Base-by-base conservation (phyloP, 1,140 invertebrate genomes). In the Acromyrmex charruanus region DNA sequence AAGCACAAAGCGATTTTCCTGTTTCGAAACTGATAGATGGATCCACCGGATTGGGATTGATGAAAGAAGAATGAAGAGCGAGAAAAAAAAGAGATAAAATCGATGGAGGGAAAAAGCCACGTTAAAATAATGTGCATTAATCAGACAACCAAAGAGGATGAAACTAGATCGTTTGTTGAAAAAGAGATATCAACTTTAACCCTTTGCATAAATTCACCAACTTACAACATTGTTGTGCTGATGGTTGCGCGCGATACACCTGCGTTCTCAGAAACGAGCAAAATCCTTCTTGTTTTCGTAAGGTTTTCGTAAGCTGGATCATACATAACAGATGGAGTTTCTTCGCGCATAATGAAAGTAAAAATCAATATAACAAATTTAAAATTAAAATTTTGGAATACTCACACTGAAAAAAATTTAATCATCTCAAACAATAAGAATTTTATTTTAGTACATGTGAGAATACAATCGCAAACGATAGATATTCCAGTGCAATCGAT, bases 1-100 rank as follows among this genome's bases (percentile, higher is more conserved):
- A 18, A 77, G 44, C 59, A 65, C 72, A 65, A 85, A 85, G 63
- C 44, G 61, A 77, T 75, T 77, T 85, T 12, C 61, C 82, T 77
- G 74, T 44, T 21, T 66, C 49, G 59, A 10, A 44, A 31, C 74
- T 85, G 82, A 85, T 85, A 61, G 82, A 85, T 77, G 59, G 25
- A 77, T 66, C 82, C 31, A 31, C 31, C 3, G 31, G 31, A 31
- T 31, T 2, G 74, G 72, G 35, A 85, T 85, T 85, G 74, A 85
- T 77, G 82, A 77, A 28, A 77, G 31, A 44, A 44, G 18, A 75
- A 39, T 59, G 18, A 6, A 53, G 3, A 25, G 39, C 14, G 14
- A 53, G 59, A 25, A 31, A 75, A n/a, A 61, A 39, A 10, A 63
- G 72, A 72, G 44, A 12, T n/a, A n/a, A 55, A 66, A 77, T 77